Conservation (phyloP, 2,797 vertebrate species). For the Sylvia borin region DNA sequence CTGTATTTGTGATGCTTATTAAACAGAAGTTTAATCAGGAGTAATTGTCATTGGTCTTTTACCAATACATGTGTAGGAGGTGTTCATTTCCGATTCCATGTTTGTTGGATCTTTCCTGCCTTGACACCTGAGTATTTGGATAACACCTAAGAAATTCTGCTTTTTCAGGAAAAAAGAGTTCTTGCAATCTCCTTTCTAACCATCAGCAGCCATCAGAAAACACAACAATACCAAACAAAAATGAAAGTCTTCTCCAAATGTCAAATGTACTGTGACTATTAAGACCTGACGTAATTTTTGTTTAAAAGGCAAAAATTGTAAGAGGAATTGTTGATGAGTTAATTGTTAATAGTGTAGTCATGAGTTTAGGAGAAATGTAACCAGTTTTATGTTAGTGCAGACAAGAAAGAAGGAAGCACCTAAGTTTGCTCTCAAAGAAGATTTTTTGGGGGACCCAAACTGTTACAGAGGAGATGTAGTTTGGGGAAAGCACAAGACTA, state of each 20-base stretch:
- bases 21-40: neutral
- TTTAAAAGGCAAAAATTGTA: neutral
- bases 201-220: neutral
- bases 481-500: neutral
- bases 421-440: neutral
- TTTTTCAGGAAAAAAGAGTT: neutral
- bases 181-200: neutral
- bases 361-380: neutral
- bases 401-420: neutral
- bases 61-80: neutral
- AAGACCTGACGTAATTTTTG: neutral
- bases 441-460: neutral
- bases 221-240: neutral
- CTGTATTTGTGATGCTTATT: neutral
- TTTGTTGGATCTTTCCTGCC: neutral
- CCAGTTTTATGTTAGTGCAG: neutral
- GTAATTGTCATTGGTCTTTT: neutral
- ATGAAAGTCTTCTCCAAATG: neutral
- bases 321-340: neutral
- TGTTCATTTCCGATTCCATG: neutral
- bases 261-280: neutral
- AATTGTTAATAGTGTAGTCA: neutral
- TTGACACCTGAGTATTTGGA: neutral
- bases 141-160: neutral
- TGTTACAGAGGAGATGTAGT: neutral